Percentiles rank a stretch among this genome's conserved stretches.
Conservation (phyloP, 2,797 vertebrate genomes). For the Coendou prehensilis region DNA sequence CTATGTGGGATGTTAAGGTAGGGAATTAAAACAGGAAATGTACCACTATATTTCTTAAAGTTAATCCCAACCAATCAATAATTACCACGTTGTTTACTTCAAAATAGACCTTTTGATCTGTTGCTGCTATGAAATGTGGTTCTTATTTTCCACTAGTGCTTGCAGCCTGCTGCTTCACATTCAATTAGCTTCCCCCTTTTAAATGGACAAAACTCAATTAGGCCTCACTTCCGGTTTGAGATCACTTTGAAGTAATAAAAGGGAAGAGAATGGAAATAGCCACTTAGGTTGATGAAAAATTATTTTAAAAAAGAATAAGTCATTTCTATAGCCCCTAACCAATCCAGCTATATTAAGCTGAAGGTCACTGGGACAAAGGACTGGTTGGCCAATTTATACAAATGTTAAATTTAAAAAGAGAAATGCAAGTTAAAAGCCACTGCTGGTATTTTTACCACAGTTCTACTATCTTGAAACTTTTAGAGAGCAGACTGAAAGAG, state of each 20-base stretch:
- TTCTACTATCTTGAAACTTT: not conserved
- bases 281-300: constrained; percentile 61
- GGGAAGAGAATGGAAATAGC: constrained; percentile 10
- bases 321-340: not conserved
- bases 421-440: not conserved
- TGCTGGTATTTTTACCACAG: not conserved
- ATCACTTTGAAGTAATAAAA: constrained; percentile 65
- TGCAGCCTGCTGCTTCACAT: not conserved
- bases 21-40: not conserved
- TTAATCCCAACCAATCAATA: constrained; percentile 38
- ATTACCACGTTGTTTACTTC: not conserved
- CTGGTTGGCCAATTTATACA: not conserved
- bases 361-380: constrained; percentile 46
- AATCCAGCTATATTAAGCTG: not conserved
- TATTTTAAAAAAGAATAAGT: not conserved
- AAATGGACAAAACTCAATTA: constrained; percentile 67
- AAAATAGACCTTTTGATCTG: constrained; percentile 52
- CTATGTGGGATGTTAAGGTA: not conserved
- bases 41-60: not conserved
- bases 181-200: constrained; percentile 39
- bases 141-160: not conserved
- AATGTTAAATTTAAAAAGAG: constrained; percentile 19
- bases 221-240: constrained; percentile 15
- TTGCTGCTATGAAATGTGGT: not conserved
- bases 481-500: not conserved